Base-by-base conservation (phyloP, 2,888 invertebrate genomes). In the Empis livida region DNA sequence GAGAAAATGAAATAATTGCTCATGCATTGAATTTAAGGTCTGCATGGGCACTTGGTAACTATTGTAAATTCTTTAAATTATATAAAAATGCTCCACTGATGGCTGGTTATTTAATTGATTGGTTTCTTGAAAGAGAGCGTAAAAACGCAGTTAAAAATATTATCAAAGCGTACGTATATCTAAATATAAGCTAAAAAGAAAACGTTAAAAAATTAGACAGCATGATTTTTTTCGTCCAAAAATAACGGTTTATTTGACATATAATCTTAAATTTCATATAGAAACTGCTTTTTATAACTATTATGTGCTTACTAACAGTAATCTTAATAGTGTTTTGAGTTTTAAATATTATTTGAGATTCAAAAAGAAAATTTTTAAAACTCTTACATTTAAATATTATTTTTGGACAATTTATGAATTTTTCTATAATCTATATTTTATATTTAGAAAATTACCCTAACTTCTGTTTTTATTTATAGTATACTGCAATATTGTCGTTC, bases 91-190 rank as follows among this genome's bases (percentile, higher is more conserved):
- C 97, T 38, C 97, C 97, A 16, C 78, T 87, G 63, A 97, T 99
- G 97, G 86, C 92, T 42, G 90, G 90, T 49, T 94, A 90, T 72
- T 78, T 99, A 56, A 88, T 99, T 74, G 96, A 97, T 73, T 94
- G 96, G 93, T 97, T 97, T 77, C 80, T 93, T 65, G 89, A 93
- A 55, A 78, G 97, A 62, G 95, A 96, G 70, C 77, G 99, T 63
- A 94, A 90, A 72, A 73, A 76, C 59, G 96, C 94, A 61, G 76
- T 97, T 63, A 93, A 87, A 72, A 79, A 81, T 67, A 87, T 97
- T 70, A 80, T 95, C 57, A 97, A 94, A 82, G 84, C 94, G 95
- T 99, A 90, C 76, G 95, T 93, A 80, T 70, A 47, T 10, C 20
- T 16, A 38, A 16, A 37, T 8, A 35, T n/a, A 35, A 35, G 32